Base-by-base conservation (phyloP, 1,140 invertebrate genomes). In the Trichonephila clavata region DNA sequence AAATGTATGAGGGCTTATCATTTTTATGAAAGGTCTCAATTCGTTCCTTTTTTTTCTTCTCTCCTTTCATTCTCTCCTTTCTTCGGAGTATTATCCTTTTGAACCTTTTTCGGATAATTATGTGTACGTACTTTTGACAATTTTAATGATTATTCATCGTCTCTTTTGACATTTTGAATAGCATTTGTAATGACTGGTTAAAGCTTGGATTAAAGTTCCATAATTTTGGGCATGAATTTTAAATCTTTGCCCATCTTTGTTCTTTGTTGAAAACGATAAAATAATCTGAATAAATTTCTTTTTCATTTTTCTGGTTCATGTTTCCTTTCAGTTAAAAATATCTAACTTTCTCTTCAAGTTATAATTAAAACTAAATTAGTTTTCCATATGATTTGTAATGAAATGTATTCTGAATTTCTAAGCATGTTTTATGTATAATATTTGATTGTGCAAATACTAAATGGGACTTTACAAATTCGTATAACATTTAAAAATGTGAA, bases 1-100 rank as follows among this genome's bases (percentile, higher is more conserved):
- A 89, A 89, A 68, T 90, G 71, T 81, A 90, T 90, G 60, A 57
- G 63, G 32, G 71, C 71, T 90, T 81, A 90, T 90, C 89, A 80
- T 90, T 81, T 90, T 81, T 86, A 27, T 65, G 57, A 71, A 71
- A 89, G 63, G 65, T 68, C 65, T 89, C 87, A 86, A 86, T 86
- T 60, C 84, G 16, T 86, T 63, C 61, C 84, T 32, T 86, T 63
- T 86, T 86, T 86, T 86, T 86, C 21, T 27, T 20, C 27, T 5
- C 84, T 14, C 4, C n/a, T 57, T 32, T 86, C n/a, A 16, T 32
- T n/a, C 21, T 39, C 24, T 61, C n/a, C 50, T 50, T 50, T 83
- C 43, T 21, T 10, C 21, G 39, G 10, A 6, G 80, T 39, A 50
- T 83, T 83, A 83, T 83, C 50, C 80, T 83, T 57, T 83, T 83